These are phyloP conservation scores for Tigriopus japonicus DNA, from an alignment of 1,140 invertebrate species.

Conservation along the genomic window DNA sequence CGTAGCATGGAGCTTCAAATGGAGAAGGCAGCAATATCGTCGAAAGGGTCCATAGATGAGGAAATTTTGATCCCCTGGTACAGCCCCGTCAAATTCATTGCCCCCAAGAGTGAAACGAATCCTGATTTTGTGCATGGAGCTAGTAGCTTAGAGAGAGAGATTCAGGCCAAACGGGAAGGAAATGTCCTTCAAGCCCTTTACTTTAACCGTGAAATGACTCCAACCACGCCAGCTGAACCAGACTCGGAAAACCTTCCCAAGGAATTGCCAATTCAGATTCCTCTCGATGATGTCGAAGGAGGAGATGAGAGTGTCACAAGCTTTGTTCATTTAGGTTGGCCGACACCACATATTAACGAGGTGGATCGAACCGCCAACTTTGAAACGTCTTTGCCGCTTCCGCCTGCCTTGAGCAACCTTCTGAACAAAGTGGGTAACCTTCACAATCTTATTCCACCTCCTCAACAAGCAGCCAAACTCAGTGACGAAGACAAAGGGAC, in stretches of 20 bases:
- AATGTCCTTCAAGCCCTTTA: constrained; percentile 5
- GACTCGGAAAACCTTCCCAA: background rate
- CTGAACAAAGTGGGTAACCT: background rate
- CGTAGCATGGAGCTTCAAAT: background rate
- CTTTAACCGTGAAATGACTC: background rate
- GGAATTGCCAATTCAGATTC: background rate
- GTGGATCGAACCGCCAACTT: background rate
- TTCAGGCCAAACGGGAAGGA: background rate
- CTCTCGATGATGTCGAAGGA: constrained; percentile 1
- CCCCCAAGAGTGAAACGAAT: background rate
- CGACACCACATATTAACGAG: background rate
- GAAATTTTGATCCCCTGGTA: constrained; percentile 1
- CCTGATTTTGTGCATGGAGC: background rate
- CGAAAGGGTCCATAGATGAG: background rate
- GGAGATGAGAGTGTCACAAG: background rate
- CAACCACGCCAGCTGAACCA: background rate
- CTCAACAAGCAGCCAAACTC: background rate
- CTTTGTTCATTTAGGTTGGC: background rate
- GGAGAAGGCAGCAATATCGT: constrained; percentile 6
- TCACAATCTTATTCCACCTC: background rate
- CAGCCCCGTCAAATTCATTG: background rate
- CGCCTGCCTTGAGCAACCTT: constrained; percentile 5
- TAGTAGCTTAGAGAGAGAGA: background rate
- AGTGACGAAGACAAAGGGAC: constrained; percentile 5
- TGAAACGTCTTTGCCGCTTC: background rate